Base-by-base conservation (phyloP, 92 coral and sea anemone genomes). In the Nematostella vectensis region DNA sequence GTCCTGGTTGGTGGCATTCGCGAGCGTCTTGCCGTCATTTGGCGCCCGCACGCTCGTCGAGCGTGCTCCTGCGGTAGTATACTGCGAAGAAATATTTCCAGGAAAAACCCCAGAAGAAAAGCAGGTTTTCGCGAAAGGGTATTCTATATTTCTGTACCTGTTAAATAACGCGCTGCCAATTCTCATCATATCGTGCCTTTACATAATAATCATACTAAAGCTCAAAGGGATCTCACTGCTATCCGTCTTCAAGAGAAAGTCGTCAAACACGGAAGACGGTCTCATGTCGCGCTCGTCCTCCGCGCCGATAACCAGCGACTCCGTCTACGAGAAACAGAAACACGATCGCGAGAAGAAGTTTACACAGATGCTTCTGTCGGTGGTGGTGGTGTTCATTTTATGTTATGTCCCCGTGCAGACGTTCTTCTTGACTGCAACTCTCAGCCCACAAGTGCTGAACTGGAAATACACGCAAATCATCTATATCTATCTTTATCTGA, bases 321-420 rank as follows among this genome's bases (percentile, higher is more conserved):
- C 61, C 1, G 56, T 31, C 21, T 67, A 77, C 43, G 26, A 45
- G 51, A 53, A 77, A 15, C 79, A 81, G 67, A 76, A 74, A 49
- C 61, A 76, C 55, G 79, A 80, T 6, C 74, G 79, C 22, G 95
- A 85, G 57, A 85, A 39, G 33, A 83, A 81, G 47, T 85, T 85
- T 61, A 67, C 72, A 42, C 61, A 78, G 44, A 85, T 85, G 95
- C 68, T 85, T 19, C 58, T 73, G 17, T 63, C 68, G 17, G 95
- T 85, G 6, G 95, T 80, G 16, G 53, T 71, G 17, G 62, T 85
- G 13, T 85, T 85, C 47, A 78, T 85, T 16, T 28, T 80, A 29
- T 85, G 82, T 53, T 85, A 85, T 47, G 88, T 85, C 11, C 95
- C 95, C 0, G 79, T 75, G 27, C 75, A 83, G 50, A 85, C 95